Conservation (phyloP, 2,888 invertebrate genomes). For the Ashinkailepas kermadecensis region DNA sequence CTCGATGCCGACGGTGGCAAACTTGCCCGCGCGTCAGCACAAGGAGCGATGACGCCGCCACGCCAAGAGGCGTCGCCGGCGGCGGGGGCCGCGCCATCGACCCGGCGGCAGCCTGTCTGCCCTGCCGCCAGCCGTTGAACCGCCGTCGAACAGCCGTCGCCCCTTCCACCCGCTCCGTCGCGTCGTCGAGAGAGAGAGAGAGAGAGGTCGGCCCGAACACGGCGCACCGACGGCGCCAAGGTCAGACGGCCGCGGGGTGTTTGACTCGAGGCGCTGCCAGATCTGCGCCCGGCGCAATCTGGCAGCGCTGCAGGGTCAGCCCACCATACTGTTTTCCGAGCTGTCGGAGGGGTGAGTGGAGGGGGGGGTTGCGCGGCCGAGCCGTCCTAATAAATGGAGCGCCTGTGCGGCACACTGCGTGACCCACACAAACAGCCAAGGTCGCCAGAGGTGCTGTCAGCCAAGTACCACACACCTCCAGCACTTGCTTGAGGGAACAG, state of each 20-base stretch:
- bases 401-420: not conserved
- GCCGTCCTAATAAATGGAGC: not conserved
- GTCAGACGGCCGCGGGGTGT: not conserved
- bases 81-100: not conserved
- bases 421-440: slow-evolving; percentile 14
- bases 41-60: no score
- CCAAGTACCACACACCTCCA: not conserved
- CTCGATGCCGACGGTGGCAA: no score
- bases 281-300: not conserved
- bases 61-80: no score
- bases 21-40: no score
- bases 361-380: not conserved
- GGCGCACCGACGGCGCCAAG: not conserved
- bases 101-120: not conserved
- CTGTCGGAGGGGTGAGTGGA: not conserved
- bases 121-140: not conserved
- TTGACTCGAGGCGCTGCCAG: not conserved
- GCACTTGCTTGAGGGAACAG: not conserved
- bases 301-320: not conserved
- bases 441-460: not conserved
- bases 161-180: not conserved
- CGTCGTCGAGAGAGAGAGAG: not conserved
- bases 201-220: not conserved
- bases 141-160: not conserved
- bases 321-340: slow-evolving; percentile 11